A percentile compares a stretch with the other conserved stretches of the same genome.
phyloP scores from a whole-genome alignment of 2,797 vertebrate species.

The Anguilla marmorata region DNA sequence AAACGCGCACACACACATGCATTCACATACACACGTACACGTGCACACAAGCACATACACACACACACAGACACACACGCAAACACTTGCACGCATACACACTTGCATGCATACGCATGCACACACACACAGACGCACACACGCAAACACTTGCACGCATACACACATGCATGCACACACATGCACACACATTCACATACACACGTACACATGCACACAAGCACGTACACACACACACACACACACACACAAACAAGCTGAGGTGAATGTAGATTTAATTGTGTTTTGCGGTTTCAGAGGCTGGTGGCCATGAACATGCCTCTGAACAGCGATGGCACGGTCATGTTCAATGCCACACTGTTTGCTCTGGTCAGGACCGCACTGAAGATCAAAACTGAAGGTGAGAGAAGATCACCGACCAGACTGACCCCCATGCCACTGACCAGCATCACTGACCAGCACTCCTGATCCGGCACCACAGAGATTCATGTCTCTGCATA shows the following conservation, averaged over 20 bases:
- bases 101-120: no score
- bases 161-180: not conserved
- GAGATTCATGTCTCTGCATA: not conserved
- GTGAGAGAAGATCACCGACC: constrained; percentile 61
- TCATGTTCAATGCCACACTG: constrained; percentile 98
- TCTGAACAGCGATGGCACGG: constrained; percentile 91
- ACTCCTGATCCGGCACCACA: not conserved
- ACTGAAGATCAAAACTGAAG: constrained; percentile 98
- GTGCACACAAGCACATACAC: not conserved
- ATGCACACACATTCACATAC: not conserved
- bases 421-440: not conserved
- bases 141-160: not conserved
- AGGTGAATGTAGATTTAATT: not conserved
- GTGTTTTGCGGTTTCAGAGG: constrained; percentile 66
- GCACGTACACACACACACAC: not conserved
- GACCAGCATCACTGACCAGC: not conserved
- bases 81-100: not conserved
- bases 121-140: not conserved
- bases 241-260: not conserved
- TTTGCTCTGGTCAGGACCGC: constrained; percentile 97
- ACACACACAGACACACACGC: not conserved
- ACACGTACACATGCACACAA: not conserved
- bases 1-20: not conserved
- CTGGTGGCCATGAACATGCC: constrained; percentile 99
- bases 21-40: not conserved